Percentiles rank a stretch among this genome's conserved stretches.
Conservation (phyloP, 2,888 invertebrate genomes). For the Sicus ferrugineus region DNA sequence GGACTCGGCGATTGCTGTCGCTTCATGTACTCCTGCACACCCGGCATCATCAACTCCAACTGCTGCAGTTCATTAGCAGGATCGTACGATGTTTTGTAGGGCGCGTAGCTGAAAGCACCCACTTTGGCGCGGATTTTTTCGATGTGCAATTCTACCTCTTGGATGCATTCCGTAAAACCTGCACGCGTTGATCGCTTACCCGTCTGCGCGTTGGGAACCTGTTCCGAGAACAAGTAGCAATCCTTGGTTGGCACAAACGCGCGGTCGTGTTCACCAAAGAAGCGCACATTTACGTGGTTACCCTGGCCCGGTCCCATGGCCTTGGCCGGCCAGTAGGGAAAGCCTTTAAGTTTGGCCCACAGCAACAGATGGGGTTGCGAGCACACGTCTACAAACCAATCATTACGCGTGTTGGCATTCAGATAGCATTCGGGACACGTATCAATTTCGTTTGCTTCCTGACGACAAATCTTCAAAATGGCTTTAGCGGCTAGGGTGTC, state of each 20-base stretch:
- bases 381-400: constrained; percentile 94
- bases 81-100: constrained; percentile 74
- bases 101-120: constrained; percentile 77
- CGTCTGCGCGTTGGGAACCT: constrained; percentile 70
- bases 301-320: constrained; percentile 76
- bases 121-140: constrained; percentile 75
- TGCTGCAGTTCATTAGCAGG: constrained; percentile 71
- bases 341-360: constrained; percentile 96
- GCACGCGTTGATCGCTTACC: constrained; percentile 65
- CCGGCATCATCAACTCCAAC: constrained; percentile 72
- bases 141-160: constrained; percentile 80
- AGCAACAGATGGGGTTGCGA: constrained; percentile 87
- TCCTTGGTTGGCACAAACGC: constrained; percentile 89
- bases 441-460: constrained; percentile 91
- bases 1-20: constrained; percentile 48
- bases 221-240: constrained; percentile 82
- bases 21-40: constrained; percentile 54
- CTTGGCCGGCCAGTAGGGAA: constrained; percentile 98
- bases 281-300: constrained; percentile 85
- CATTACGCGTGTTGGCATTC: constrained; percentile 80
- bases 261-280: constrained; percentile 94
- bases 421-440: constrained; percentile 92
- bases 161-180: constrained; percentile 68
- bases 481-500: constrained; percentile 79
- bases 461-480: constrained; percentile 83